Evolutionary conservation across 2,113 vertebrate species (phyloP).

Genomic region (Emydocephalus ijimae): DNA sequence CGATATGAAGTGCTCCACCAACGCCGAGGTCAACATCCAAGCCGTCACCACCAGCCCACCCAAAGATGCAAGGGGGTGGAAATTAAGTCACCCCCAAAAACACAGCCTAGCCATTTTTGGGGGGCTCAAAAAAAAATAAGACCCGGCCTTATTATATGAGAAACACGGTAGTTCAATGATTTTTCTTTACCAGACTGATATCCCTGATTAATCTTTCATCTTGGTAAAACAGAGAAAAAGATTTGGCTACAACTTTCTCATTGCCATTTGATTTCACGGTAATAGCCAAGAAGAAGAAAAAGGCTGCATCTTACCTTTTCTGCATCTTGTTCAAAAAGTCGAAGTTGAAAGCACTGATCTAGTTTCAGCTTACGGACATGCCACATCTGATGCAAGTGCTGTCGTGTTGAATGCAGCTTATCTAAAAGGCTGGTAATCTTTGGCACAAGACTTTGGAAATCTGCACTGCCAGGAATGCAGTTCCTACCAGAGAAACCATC

Average conservation of each 20-base stretch:
- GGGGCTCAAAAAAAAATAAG: too few relatives aligned
- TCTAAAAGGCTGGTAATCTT: slow-evolving; percentile 97
- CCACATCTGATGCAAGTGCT: slow-evolving; percentile 97
- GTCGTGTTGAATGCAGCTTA: slow-evolving; percentile 95
- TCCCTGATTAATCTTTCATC: slow-evolving; percentile 23
- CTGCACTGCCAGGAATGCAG: slow-evolving; percentile 94
- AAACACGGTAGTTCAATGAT: slow-evolving; percentile 5
- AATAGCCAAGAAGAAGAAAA: background rate
- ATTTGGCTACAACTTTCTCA: slow-evolving; percentile 5
- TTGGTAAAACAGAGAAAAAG: slow-evolving; percentile 6
- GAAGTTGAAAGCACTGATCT: slow-evolving; percentile 97
- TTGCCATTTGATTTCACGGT: background rate
- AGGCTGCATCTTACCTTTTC: slow-evolving; percentile 82
- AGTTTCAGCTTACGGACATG: slow-evolving; percentile 94
- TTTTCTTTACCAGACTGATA: slow-evolving; percentile 32
- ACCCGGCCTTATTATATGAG: too few relatives aligned
- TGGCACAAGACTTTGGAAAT: slow-evolving; percentile 97
- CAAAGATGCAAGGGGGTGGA: too few relatives aligned
- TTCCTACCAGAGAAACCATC: slow-evolving; percentile 94
- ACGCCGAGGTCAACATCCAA: too few relatives aligned
- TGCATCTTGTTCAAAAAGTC: slow-evolving; percentile 96
- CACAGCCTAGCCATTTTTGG: too few relatives aligned
- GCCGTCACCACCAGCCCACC: too few relatives aligned
- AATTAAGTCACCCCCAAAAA: too few relatives aligned
- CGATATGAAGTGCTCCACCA: too few relatives aligned